These are phyloP conservation scores for Amphilophus citrinellus DNA, from an alignment of 2,113 vertebrate genomes.

Conservation along the genomic window DNA sequence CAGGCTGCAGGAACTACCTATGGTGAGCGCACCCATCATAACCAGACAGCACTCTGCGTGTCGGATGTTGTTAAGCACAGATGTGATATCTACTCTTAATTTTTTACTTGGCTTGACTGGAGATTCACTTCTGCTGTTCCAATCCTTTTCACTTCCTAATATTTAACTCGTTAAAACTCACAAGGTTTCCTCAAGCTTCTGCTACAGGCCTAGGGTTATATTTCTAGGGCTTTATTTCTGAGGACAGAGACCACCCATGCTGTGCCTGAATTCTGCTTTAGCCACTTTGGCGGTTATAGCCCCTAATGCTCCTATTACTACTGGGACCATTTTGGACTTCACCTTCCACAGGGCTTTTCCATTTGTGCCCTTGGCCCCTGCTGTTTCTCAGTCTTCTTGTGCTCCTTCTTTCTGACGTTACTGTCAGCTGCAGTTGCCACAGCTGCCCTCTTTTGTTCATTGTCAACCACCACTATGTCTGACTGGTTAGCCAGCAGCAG, in stretches of 20 bases:
- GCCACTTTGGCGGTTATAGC: background rate
- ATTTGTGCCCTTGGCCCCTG: background rate
- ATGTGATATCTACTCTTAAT: background rate
- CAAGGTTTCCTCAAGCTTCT: background rate
- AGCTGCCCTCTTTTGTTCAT: background rate
- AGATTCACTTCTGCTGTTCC: background rate
- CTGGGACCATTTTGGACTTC: background rate
- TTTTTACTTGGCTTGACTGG: background rate
- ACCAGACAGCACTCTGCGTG: background rate
- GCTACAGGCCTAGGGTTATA: background rate
- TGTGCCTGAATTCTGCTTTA: background rate
- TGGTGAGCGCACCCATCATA: conserved; percentile 74
- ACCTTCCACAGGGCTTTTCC: background rate
- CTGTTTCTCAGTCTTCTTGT: background rate
- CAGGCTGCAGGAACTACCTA: conserved; percentile 87
- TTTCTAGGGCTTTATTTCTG: background rate
- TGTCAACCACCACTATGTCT: background rate
- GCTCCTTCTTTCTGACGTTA: background rate
- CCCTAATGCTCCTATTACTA: background rate
- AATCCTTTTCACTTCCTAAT: background rate
- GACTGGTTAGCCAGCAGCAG: background rate
- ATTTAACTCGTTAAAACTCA: background rate
- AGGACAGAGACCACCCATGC: background rate
- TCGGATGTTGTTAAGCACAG: background rate
- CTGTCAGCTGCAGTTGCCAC: background rate